phyloP scores from a whole-genome alignment of 1,140 invertebrate species.

The Bombus pyrosoma region DNA sequence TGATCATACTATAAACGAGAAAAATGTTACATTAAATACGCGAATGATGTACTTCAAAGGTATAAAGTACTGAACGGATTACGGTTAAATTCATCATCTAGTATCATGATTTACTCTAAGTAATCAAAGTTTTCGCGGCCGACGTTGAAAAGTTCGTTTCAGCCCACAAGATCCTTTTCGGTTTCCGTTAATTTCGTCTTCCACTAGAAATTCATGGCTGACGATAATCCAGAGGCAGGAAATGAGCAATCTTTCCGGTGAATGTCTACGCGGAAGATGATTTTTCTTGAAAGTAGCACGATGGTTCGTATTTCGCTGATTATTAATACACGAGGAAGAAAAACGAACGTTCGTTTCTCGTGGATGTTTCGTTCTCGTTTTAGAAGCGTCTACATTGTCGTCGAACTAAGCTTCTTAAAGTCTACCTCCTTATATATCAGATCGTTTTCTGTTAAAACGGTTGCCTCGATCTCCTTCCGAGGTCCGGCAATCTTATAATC shows the following conservation, averaged over 20 bases:
- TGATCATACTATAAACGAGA: neutral
- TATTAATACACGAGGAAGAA: conserved; percentile 52
- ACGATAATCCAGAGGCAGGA: conserved; percentile 54
- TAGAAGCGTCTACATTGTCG: conserved; percentile 53
- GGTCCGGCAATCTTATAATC: conserved; percentile 58
- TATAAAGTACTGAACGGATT: neutral
- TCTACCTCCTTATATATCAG: conserved; percentile 32
- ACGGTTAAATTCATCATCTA: neutral
- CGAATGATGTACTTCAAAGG: neutral
- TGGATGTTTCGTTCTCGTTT: conserved; percentile 37
- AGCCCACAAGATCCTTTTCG: neutral
- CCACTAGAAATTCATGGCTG: conserved; percentile 43
- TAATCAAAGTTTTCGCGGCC: neutral
- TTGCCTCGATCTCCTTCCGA: neutral
- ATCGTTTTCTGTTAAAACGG: conserved; percentile 45
- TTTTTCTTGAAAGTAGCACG: neutral
- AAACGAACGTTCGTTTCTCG: conserved; percentile 30
- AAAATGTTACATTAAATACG: neutral
- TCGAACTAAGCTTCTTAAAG: conserved; percentile 63
- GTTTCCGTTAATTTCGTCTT: conserved; percentile 4
- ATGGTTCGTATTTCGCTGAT: conserved; percentile 17
- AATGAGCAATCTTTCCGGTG: conserved; percentile 46
- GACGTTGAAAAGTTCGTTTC: neutral
- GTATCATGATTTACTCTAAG: neutral
- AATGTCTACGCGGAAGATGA: conserved; percentile 5